Base-by-base conservation (phyloP, 2,113 vertebrate species). In the Oncorhynchus nerka region DNA sequence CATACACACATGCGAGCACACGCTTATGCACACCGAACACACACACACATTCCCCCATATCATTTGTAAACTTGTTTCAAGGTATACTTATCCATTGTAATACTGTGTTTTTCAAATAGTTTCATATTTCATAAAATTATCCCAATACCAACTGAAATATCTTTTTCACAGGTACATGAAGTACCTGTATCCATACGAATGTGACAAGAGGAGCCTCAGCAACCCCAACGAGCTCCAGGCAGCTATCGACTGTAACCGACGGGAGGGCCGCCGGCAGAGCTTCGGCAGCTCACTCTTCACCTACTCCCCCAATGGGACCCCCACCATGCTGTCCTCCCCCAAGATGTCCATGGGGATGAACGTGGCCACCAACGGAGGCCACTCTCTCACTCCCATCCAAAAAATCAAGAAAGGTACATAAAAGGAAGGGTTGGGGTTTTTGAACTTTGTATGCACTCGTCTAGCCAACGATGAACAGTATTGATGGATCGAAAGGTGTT, bases 181-280 rank as follows among this genome's bases (percentile, higher is more conserved):
- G 93, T 99, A 99, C 89, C 88, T 99, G 80, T 99, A 99, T 78
- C 97, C 97, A 22, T 99, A 99, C 3, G 97, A 99, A 94, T 99
- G 97, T 91, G 97, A 99, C 85, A 97, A 97, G 85, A 92, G 96
- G 0, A 93, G 95, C 28, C 93, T 99, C 77, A 99, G 97, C 93
- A 98, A 95, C 92, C 97, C 97, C 86, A 98, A 95, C 0, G 97
- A 99, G 89, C 95, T 99, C 75, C 97, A 99, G 92, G 97, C 95
- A 0, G 97, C 97, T 88, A 99, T 99, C 4, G 97, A 99, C 92
- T 99, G 97, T 86, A 99, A 99, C 89, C 93, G 97, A 4, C 86
- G 97, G 1, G 97, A 99, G 83, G 97, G 97, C 15, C 94, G 97
- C 5, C 94, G 97, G 32, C 97, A 98, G 82, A 93, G 95, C 79